Evolutionary conservation across 2,113 vertebrate species (phyloP).

Genomic region (Lethenteron reissneri): DNA sequence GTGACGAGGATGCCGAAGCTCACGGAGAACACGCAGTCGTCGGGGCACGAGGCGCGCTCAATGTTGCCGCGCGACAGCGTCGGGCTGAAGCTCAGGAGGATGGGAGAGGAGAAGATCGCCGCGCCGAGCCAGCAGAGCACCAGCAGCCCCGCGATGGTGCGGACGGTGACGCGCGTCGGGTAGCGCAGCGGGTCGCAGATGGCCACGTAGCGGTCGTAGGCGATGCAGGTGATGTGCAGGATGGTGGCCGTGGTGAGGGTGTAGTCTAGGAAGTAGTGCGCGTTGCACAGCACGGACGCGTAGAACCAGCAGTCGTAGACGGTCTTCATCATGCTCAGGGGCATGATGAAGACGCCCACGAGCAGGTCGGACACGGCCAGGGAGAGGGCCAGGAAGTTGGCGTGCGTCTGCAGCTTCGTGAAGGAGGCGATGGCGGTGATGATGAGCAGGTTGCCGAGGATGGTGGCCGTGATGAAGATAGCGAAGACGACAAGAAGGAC

Average conservation of each 20-base stretch:
- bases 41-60: too few relatives aligned
- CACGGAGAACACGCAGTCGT: too few relatives aligned
- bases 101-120: constrained; percentile 15
- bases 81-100: constrained; percentile 7
- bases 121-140: constrained; percentile 18
- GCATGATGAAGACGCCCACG: constrained; percentile 22
- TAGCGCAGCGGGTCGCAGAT: constrained; percentile 20
- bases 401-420: constrained; percentile 23
- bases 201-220: constrained; percentile 19
- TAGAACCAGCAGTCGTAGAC: constrained; percentile 27
- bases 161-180: constrained; percentile 12
- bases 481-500: too few relatives aligned
- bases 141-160: constrained; percentile 9
- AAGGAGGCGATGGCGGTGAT: constrained; percentile 22
- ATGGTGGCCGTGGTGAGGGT: constrained; percentile 25
- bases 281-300: constrained; percentile 19
- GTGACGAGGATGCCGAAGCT: too few relatives aligned
- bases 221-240: constrained; percentile 22
- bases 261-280: constrained; percentile 22
- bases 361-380: constrained; percentile 21
- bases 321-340: constrained; percentile 21
- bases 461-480: neutral
- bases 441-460: constrained; percentile 20
- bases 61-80: too few relatives aligned
- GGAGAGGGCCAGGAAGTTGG: constrained; percentile 24